Evolutionary conservation across 2,797 vertebrate species (phyloP), one percentile per base, ranked within the genome.

Genomic region (Sebastes steindachneri): DNA sequence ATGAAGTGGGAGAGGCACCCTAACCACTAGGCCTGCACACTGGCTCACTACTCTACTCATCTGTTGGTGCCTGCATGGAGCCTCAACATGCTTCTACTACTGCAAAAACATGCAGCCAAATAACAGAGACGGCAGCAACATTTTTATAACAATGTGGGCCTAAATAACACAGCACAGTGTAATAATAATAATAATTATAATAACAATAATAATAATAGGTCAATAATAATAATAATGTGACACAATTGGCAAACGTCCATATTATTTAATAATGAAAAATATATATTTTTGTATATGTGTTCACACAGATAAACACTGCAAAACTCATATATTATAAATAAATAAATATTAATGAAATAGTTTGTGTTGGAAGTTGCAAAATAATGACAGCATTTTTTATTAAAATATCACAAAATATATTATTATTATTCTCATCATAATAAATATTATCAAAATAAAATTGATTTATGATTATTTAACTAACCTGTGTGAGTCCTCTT

Each of bases 401-500:
- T 21, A 8, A 51, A 68, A 62, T 55, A 21, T 35, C 53, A 45
- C 45, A 45, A 64, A 69, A 75, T 53, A 4, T 55, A 45, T 60
- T 55, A 80, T 71, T 68, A 76, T 69, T 77, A 78, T 25, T 31
- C 67, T 51, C 65, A 75, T 75, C 5, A 80, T 70, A 64, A 59
- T 48, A 51, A 51, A 51, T 51, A 48, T 65, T 63, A 65, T 60
- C 53, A 73, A 53, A 7, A n/a, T 45, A 45, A 15, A 45, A 45
- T 45, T 58, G n/a, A 53, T 23, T 66, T 25, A 64, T 68, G 12
- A 33, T 57, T 60, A 41, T 74, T 15, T 15, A 68, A 95, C 94
- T 92, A 73, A 95, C 96, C 96, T 97, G 96, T 95, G 86, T 96
- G 96, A 65, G 94, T 95, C 94, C 95, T 95, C 89, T 96, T 96